Conservation (phyloP, 1,140 invertebrate species). For the Drosophila elegans region DNA sequence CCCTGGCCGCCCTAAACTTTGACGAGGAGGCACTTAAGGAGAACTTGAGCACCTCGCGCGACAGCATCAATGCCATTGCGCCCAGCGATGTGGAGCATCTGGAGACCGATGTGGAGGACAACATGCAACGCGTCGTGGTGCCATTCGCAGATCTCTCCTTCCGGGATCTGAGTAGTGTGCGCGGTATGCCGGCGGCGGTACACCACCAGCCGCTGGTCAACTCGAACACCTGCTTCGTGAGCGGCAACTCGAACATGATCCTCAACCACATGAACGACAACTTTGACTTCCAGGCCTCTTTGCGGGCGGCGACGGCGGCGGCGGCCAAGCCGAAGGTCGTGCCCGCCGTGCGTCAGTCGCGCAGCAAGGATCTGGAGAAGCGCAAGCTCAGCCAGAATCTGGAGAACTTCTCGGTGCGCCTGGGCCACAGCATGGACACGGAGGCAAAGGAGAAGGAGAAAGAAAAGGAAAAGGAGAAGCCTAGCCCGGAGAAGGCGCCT, state of each 20-base stretch:
- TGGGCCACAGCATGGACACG: slow-evolving; percentile 86
- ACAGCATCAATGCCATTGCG: slow-evolving; percentile 81
- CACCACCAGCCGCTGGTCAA: slow-evolving; percentile 59
- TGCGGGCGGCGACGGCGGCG: slow-evolving; percentile 4
- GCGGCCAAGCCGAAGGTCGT: slow-evolving; percentile 19
- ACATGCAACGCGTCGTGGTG: slow-evolving; percentile 63
- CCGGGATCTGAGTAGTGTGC: slow-evolving; percentile 17
- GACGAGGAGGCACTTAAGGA: slow-evolving; percentile 52
- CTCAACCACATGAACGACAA: slow-evolving; percentile 87
- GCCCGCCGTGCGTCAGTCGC: slow-evolving; percentile 49
- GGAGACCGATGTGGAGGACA: slow-evolving; percentile 87
- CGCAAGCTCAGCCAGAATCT: slow-evolving; percentile 85
- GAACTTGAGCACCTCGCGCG: slow-evolving; percentile 71
- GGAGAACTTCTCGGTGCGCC: slow-evolving; percentile 86
- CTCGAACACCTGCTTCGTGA: slow-evolving; percentile 79
- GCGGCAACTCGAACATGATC: slow-evolving; percentile 86
- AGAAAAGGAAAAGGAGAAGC: slow-evolving; percentile 34
- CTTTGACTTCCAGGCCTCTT: slow-evolving; percentile 61
- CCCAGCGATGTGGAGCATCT: slow-evolving; percentile 85
- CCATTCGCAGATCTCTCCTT: slow-evolving; percentile 76
- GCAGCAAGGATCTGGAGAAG: slow-evolving; percentile 81
- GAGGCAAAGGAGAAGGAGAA: slow-evolving; percentile 18
- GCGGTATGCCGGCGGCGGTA: neutral
- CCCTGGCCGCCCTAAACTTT: slow-evolving; percentile 48
- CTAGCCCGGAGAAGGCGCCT: slow-evolving; percentile 5